Evolutionary conservation across 2,113 vertebrate species (phyloP), one percentile per base, ranked within the genome.

Genomic region (Oreochromis tanganicae): DNA sequence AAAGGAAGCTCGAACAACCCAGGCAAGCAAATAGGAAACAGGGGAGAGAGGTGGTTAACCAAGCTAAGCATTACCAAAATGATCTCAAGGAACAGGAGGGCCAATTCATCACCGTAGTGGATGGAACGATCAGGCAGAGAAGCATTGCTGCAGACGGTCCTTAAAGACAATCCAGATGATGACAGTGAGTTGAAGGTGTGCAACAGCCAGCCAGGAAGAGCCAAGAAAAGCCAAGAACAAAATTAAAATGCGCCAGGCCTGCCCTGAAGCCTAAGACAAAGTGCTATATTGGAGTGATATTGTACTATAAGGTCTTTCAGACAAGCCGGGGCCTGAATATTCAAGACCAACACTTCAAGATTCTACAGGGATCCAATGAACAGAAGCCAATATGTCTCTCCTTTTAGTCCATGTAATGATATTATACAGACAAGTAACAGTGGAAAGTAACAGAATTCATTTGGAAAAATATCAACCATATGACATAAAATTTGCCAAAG

Each of bases 161-260:
- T 68, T 1, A 68, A 24, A 41, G 34, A 24, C 36, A 41, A 68
- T 68, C 63, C 63, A 68, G 63, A 41, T 68, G 63, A 68, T 68
- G 63, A 68, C 63, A 68, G 36, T 41, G 11, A 68, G 36, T 14
- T 68, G n/a, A 21, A 41, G n/a, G 63, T 68, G 63, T 41, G 63
- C 34, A 41, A 68, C 36, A 68, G 63, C 7, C 0, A 0, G 0
- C 36, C 63, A 41, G 63, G 63, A 68, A 38, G 34, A 38, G 19
- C 63, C 36, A 68, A 68, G n/a, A 68, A 41, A 68, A 24, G n/a
- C 63, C n/a, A 41, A 41, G 12, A 41, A 41, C 12, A 41, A 68
- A 41, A 68, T 41, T 8, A 9, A 24, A 41, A 68, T 24, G 2
- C 0, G 0, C 63, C 36, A 14, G 10, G 12, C 36, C 63, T 68